Percentiles rank a stretch among this genome's conserved stretches.
These are phyloP conservation scores for Trachops cirrhosus DNA, from an alignment of 2,797 vertebrate genomes.

Conservation along the genomic window DNA sequence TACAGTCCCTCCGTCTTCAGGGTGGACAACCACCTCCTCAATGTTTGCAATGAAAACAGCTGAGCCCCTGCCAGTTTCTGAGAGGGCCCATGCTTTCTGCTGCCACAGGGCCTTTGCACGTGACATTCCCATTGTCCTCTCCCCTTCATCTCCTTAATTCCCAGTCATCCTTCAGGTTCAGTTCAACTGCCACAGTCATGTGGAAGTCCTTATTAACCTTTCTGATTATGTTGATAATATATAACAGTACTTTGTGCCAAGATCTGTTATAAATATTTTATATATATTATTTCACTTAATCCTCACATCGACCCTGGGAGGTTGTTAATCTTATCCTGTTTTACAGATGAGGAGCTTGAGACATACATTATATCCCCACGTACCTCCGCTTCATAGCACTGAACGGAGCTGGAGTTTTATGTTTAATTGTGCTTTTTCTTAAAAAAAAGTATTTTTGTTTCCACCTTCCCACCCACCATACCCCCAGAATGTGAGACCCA, in stretches of 20 bases:
- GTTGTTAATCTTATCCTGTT: background rate
- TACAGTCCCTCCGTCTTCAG: background rate
- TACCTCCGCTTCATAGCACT: background rate
- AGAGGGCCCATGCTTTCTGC: background rate
- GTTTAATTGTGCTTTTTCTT: background rate
- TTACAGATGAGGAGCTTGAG: background rate
- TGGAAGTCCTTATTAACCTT: background rate
- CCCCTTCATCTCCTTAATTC: background rate
- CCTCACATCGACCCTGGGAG: background rate
- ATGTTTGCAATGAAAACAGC: background rate
- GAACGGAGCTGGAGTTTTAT: background rate
- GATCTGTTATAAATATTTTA: background rate
- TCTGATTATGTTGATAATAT: background rate
- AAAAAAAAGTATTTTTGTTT: background rate
- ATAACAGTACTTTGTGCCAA: background rate
- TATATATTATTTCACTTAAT: no score
- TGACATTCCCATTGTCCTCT: background rate
- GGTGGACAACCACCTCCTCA: background rate
- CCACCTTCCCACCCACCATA: rapidly evolving
- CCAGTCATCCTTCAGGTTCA: background rate
- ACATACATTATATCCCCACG: background rate
- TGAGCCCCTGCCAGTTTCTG: background rate
- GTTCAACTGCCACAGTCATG: background rate
- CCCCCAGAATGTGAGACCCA: background rate
- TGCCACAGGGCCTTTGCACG: background rate